Evolutionary conservation across 1,140 invertebrate species (phyloP), one percentile per base, ranked within the genome.

Genomic region (Diachasmimorpha longicaudata): DNA sequence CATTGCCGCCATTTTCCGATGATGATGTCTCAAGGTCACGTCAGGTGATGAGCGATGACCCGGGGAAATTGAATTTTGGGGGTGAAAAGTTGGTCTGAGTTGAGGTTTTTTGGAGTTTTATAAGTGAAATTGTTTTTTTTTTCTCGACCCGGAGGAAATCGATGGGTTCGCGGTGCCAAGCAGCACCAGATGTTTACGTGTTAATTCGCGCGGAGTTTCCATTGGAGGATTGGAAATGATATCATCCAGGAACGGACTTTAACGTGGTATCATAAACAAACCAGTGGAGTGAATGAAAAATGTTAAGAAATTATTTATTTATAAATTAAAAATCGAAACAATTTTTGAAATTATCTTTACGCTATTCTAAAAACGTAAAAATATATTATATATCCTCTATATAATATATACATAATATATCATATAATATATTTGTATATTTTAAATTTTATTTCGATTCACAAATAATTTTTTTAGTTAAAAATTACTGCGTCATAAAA

Each of bases 201-300:
- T 79, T 79, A 77, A 81, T 83, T 81, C 66, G 66, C 70, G 55
- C 42, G 42, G 74, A 21, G 37, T 19, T 71, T 37, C 48, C 66
- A 83, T 83, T 83, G 82, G 82, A 19, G 31, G n/a, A 19, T 74
- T 23, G 67, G 73, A 70, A 23, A 74, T 83, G 79, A 80, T 81
- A 77, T 82, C 80, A 80, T 75, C 52, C 82, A 83, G 81, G 72
- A 74, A 42, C 77, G 81, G 68, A 77, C 73, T 25, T 63, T 14
- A 25, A 25, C 4, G 23, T 16, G 10, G 58, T 63, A 42, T 55
- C 48, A 55, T 55, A 21, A 55, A 55, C 19, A 55, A 55, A 55
- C 19, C 8, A 55, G 19, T 55, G 48, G 19, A 16, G 39, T 6
- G 9, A 1, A 42, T 42, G 39, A 11, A 10, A 42, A 42, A 42